Percentiles rank a stretch among this genome's conserved stretches.
Evolutionary conservation across 2,888 invertebrate genomes (phyloP).

Genomic region (Limenitis camilla): DNA sequence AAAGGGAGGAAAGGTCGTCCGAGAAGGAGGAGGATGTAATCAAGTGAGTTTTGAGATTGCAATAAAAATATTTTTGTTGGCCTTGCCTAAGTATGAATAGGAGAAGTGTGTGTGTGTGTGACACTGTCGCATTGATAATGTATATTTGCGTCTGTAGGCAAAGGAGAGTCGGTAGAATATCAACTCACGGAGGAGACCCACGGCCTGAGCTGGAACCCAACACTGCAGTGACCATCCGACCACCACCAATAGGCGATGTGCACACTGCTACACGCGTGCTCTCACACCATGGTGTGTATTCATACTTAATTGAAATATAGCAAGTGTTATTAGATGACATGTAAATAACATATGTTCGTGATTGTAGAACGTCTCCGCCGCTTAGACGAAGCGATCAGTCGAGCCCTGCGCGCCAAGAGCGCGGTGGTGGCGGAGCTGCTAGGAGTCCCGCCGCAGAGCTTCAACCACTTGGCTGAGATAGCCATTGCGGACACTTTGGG

Average conservation of each 20-base stretch:
- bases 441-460: constrained; percentile 42
- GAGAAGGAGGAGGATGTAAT: constrained; percentile 30
- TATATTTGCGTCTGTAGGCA: constrained; percentile 16
- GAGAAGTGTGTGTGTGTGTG: too few relatives aligned
- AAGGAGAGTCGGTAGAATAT: constrained; percentile 43
- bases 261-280: constrained; percentile 30
- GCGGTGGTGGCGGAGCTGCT: constrained; percentile 43
- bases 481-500: constrained; percentile 56
- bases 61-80: too few relatives aligned
- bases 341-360: too few relatives aligned
- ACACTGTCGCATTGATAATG: too few relatives aligned
- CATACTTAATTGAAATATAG: not conserved
- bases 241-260: not conserved
- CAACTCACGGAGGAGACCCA: constrained; percentile 33
- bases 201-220: constrained; percentile 31
- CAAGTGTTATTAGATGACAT: too few relatives aligned
- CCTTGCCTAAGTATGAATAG: too few relatives aligned
- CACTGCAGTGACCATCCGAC: constrained; percentile 16
- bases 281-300: constrained; percentile 41
- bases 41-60: constrained; percentile 4
- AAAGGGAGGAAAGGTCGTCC: constrained; percentile 12
- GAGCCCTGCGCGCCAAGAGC: constrained; percentile 51
- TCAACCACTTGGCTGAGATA: constrained; percentile 49
- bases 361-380: constrained; percentile 55
- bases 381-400: constrained; percentile 48